Evolutionary conservation across 2,888 invertebrate species (phyloP).

Genomic region (Leptinotarsa tumamoca): DNA sequence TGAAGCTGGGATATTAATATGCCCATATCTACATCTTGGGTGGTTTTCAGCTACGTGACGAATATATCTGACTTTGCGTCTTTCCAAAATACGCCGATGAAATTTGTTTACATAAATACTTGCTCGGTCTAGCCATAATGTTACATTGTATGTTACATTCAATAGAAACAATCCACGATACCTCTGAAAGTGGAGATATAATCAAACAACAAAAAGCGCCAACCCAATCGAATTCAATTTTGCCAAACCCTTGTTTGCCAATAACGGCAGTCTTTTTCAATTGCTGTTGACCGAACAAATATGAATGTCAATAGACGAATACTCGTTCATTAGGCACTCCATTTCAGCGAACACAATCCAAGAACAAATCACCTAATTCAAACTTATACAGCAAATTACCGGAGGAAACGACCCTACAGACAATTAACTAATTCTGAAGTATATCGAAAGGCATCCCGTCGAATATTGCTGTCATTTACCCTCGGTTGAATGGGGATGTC

Average conservation of each 20-base stretch:
- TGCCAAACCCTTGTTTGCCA: neutral
- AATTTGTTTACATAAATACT: too few species aligned
- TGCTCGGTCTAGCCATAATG: too few species aligned
- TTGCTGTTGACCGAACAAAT: conserved; percentile 1
- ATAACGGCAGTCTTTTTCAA: neutral
- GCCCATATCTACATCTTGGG: too few species aligned
- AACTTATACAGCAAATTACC: neutral
- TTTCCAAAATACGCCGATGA: too few species aligned
- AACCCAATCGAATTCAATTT: neutral
- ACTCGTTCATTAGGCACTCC: neutral
- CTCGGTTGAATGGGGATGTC: neutral
- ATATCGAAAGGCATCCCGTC: neutral
- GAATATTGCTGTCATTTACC: neutral
- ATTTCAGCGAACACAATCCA: neutral
- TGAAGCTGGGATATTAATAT: too few species aligned
- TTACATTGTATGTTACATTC: too few species aligned
- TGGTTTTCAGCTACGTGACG: too few species aligned
- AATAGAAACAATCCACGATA: neutral
- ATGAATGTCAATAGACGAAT: conserved; percentile 1
- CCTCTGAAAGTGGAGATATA: neutral
- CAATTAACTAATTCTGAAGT: neutral
- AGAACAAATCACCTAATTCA: conserved; percentile 10
- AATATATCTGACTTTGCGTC: too few species aligned
- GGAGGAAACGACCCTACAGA: neutral
- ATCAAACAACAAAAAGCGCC: neutral